Base-by-base conservation (phyloP, 2,797 vertebrate genomes). In the Megaceryle alcyon region DNA sequence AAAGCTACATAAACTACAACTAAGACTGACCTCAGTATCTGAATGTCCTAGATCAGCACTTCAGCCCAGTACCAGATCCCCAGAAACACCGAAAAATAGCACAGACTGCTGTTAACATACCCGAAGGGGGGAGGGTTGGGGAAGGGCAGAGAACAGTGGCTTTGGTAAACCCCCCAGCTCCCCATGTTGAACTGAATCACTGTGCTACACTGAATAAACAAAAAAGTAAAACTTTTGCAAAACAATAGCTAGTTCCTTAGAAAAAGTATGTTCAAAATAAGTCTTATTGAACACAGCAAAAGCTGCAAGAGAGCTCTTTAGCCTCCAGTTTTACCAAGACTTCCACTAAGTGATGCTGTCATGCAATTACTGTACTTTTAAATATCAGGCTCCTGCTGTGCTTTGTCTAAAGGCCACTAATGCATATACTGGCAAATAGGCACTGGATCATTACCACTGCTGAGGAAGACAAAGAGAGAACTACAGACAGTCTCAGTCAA, bases 361-460 rank as follows among this genome's bases (percentile, higher is more conserved):
- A 35, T 49, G 33, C 82, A 87, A 83, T 94, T 90, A 86, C 9
- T 82, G 41, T 25, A 0, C 56, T 92, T 57, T 54, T 84, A 95
- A 87, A 94, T 64, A 72, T 43, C 79, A 83, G 63, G 64, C 71
- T 88, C 75, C 86, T 77, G 71, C 88, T 96, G 83, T 59, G 88
- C 37, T 93, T 69, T 53, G 39, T 65, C 63, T 89, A 85, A 92
- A 89, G 91, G 79, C 81, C 75, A 80, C 82, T 69, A 90, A 92
- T 57, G 57, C 44, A 49, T 14, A 60, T 7, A 9, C 57, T 71
- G 61, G 61, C 39, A 85, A 91, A 90, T 3, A 48, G 57, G 65
- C 41, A 33, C 76, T 71, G 65, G 46, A 23, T 87, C 69, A 23
- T 28, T 87, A 61, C 43, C 82, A 59, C 5, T 31, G 69, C 59